These are phyloP conservation scores for Catostomus latipinnis DNA, from an alignment of 2,797 vertebrate genomes.

Conservation along the genomic window DNA sequence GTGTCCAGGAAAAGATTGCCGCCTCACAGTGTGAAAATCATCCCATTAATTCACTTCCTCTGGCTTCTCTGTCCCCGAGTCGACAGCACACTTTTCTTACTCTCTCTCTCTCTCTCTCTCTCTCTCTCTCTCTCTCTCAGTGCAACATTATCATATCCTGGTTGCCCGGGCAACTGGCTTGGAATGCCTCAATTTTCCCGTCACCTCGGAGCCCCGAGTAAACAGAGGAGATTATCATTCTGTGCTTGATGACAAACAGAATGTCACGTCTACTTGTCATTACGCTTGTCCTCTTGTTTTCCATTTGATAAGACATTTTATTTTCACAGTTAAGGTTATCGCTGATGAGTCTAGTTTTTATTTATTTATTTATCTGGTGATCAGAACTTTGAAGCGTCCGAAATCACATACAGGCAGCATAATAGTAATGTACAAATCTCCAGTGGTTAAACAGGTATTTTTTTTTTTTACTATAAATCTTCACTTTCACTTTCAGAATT, in stretches of 20 bases:
- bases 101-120: conserved; percentile 26
- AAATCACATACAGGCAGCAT: too few species aligned
- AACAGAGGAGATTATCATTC: conserved; percentile 65
- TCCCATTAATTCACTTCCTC: conserved; percentile 66
- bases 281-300: conserved; percentile 49
- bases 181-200: conserved; percentile 58
- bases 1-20: conserved; percentile 57
- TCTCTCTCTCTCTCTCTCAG: conserved; percentile 50
- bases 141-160: conserved; percentile 69
- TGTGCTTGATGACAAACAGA: conserved; percentile 61
- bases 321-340: not conserved
- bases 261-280: conserved; percentile 61
- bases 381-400: too few species aligned
- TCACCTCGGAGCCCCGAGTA: conserved; percentile 61
- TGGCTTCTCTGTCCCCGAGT: conserved; percentile 54
- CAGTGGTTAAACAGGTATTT: too few species aligned
- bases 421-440: too few species aligned
- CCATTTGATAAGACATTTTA: conserved; percentile 23
- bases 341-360: not conserved
- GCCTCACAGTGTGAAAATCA: conserved; percentile 65
- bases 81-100: conserved; percentile 20
- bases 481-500: too few species aligned
- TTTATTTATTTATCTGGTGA: too few species aligned
- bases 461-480: too few species aligned
- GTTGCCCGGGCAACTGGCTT: conserved; percentile 68